Evolutionary conservation across 1,140 invertebrate genomes (phyloP).

Genomic region (Drosophila tsacasi): DNA sequence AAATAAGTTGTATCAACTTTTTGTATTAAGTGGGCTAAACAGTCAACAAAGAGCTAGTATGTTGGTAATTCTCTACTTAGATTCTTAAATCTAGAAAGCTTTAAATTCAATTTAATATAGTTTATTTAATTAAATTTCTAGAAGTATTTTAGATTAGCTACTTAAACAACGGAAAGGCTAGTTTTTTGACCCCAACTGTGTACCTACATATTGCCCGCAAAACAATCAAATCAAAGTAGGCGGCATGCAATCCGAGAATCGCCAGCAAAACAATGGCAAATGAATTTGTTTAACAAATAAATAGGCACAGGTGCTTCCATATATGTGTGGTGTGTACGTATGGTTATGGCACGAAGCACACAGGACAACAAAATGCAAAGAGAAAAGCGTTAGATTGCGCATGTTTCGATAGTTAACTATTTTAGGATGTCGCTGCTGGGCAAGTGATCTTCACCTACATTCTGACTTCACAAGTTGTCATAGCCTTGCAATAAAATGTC

Average conservation of each 20-base stretch:
- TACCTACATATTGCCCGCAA: slow-evolving; percentile 47
- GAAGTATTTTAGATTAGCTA: too few relatives aligned
- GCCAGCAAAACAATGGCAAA: slow-evolving; percentile 37
- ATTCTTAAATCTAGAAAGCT: too few relatives aligned
- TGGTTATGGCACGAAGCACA: slow-evolving; percentile 19
- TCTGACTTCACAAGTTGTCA: too few relatives aligned
- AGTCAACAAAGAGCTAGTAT: too few relatives aligned
- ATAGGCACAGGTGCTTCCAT: slow-evolving; percentile 48
- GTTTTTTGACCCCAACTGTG: slow-evolving; percentile 4
- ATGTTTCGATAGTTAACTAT: not conserved
- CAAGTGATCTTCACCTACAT: not conserved
- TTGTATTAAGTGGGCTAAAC: too few relatives aligned
- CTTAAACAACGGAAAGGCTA: not conserved
- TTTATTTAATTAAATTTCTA: too few relatives aligned
- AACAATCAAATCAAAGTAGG: slow-evolving; percentile 67
- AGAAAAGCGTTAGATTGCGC: not conserved
- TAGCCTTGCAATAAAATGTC: not conserved
- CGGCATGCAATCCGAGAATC: slow-evolving; percentile 63
- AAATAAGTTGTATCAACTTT: too few relatives aligned
- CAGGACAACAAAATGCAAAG: slow-evolving; percentile 25
- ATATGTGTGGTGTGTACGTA: not conserved
- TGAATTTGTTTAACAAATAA: slow-evolving; percentile 76
- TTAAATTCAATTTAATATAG: too few relatives aligned
- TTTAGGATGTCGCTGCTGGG: not conserved
- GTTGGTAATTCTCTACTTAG: too few relatives aligned